phyloP scores from a whole-genome alignment of 2,113 vertebrate genomes.

The Pyrgilauda ruficollis region DNA sequence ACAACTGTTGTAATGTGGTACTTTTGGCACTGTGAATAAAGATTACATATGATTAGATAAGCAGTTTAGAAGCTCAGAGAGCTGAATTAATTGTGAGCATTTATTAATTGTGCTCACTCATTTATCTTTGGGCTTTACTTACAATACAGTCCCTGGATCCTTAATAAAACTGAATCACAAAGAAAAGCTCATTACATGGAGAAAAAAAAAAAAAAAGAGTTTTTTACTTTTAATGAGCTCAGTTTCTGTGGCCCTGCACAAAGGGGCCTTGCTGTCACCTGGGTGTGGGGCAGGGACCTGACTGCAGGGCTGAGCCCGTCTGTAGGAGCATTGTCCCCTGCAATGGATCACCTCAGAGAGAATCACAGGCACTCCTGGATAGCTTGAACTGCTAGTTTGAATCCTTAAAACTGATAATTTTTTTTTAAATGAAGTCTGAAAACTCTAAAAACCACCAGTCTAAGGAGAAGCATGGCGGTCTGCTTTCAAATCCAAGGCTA shows the following conservation, averaged over 20 bases:
- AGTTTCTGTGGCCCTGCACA: neutral
- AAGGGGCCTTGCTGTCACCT: neutral
- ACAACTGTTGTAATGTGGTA: neutral
- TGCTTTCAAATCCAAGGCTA: neutral
- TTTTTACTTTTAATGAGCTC: neutral
- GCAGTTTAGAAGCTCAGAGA: neutral
- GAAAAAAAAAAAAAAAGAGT: neutral
- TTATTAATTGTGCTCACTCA: slow-evolving; percentile 24
- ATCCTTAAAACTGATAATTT: neutral
- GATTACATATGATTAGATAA: slow-evolving; percentile 24
- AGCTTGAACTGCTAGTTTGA: neutral
- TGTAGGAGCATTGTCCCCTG: neutral
- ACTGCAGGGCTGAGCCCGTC: neutral
- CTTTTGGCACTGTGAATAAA: neutral
- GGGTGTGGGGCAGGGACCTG: neutral
- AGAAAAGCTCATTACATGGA: neutral
- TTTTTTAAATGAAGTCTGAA: neutral
- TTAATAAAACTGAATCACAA: neutral
- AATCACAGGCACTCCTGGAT: neutral
- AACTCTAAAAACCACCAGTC: neutral
- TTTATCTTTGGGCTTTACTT: slow-evolving; percentile 36
- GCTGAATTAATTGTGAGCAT: neutral
- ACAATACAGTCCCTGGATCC: neutral
- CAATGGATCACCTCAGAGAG: neutral
- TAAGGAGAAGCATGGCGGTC: neutral